These are phyloP conservation scores for Apus apus DNA, from an alignment of 2,113 vertebrate genomes.

Conservation along the genomic window DNA sequence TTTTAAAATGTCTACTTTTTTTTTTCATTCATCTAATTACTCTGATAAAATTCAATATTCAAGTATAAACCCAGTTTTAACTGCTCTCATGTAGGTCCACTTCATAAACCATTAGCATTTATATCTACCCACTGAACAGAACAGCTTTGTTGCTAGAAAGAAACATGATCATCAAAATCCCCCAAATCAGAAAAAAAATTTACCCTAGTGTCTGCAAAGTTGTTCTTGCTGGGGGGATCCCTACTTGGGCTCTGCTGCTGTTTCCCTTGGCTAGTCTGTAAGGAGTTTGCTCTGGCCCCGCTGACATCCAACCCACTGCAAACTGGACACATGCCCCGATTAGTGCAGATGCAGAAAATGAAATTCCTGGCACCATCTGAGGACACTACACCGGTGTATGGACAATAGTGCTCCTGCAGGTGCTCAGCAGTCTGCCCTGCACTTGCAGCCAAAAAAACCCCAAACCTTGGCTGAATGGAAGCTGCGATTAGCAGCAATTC, in stretches of 20 bases:
- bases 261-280: accelerated
- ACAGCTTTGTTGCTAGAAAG: background rate
- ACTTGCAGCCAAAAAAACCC: background rate
- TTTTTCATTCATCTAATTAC: background rate
- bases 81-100: background rate
- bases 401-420: background rate
- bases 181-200: background rate
- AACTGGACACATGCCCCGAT: background rate
- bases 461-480: background rate
- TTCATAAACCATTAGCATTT: background rate
- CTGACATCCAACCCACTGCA: background rate
- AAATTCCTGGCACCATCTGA: background rate
- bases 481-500: background rate
- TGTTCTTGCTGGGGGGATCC: background rate
- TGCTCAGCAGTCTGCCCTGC: background rate
- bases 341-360: background rate
- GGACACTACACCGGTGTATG: background rate
- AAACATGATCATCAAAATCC: background rate
- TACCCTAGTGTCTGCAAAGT: background rate
- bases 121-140: background rate
- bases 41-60: background rate
- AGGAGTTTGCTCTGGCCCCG: background rate
- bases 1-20: background rate
- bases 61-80: background rate
- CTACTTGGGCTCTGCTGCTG: background rate